These are phyloP conservation scores for Dicaeum eximium DNA, from an alignment of 2,113 vertebrate genomes.

Conservation along the genomic window DNA sequence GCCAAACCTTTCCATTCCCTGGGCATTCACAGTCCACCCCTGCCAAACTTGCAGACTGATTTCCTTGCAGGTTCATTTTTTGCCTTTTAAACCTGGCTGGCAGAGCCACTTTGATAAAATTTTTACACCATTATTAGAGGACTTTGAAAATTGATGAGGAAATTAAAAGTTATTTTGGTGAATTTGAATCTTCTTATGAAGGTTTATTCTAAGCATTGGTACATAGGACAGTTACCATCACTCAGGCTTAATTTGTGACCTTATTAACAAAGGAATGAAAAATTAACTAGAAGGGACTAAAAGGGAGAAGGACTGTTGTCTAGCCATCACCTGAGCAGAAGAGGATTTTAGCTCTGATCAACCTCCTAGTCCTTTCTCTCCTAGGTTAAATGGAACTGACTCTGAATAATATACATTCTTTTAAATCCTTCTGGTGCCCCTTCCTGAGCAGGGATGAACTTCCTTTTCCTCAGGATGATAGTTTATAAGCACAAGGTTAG, in stretches of 20 bases:
- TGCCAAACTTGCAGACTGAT: background rate
- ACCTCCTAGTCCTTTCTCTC: background rate
- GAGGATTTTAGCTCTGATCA: background rate
- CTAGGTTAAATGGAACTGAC: background rate
- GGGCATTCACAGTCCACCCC: background rate
- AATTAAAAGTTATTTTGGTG: background rate
- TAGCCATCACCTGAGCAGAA: background rate
- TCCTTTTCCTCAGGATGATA: background rate
- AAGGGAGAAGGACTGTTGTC: background rate
- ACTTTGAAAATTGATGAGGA: background rate
- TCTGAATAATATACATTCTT: background rate
- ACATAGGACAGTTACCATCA: background rate
- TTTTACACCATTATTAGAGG: background rate
- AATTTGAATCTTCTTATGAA: background rate
- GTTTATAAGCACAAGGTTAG: background rate
- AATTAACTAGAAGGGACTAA: background rate
- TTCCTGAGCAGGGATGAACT: background rate
- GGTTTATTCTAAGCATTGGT: background rate
- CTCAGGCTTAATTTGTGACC: background rate
- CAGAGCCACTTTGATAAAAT: background rate
- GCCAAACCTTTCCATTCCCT: background rate
- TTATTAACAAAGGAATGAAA: background rate
- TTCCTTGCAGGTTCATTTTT: background rate
- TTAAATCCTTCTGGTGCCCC: background rate
- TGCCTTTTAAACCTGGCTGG: background rate